Percentiles rank a stretch among this genome's conserved stretches.
Evolutionary conservation across 2,888 invertebrate species (phyloP).

Genomic region (Xylophagus ater): DNA sequence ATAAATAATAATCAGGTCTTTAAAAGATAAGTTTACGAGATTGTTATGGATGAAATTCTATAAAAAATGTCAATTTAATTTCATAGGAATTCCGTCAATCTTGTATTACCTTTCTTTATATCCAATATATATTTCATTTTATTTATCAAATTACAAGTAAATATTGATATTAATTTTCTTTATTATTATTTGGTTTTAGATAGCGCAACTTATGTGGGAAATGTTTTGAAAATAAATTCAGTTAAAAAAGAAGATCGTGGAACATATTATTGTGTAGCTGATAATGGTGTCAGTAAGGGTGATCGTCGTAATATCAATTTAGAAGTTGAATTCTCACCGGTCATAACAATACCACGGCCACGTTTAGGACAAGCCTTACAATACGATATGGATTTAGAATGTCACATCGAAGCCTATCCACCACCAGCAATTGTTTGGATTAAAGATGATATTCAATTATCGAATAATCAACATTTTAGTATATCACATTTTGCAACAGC

Average conservation of each 20-base stretch:
- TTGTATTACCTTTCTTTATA: too few relatives aligned
- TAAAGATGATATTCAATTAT: conserved; percentile 68
- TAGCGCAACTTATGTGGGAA: conserved; percentile 53
- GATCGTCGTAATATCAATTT: conserved; percentile 76
- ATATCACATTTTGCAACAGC: conserved; percentile 86
- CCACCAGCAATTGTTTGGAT: conserved; percentile 87
- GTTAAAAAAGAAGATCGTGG: conserved; percentile 84
- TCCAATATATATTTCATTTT: too few relatives aligned
- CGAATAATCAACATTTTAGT: conserved; percentile 84
- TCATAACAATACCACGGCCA: conserved; percentile 72
- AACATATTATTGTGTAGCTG: conserved; percentile 88
- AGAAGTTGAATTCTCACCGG: conserved; percentile 83
- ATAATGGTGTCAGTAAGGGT: conserved; percentile 79
- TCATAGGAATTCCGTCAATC: too few relatives aligned
- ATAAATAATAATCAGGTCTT: too few relatives aligned
- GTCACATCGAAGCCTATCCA: conserved; percentile 90
- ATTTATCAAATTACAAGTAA: too few relatives aligned
- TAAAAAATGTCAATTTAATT: too few relatives aligned
- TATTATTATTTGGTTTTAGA: too few relatives aligned
- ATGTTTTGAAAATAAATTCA: conserved; percentile 60
- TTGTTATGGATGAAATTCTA: too few relatives aligned
- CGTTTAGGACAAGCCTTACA: conserved; percentile 76
- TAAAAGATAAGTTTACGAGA: too few relatives aligned
- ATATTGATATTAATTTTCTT: too few relatives aligned
- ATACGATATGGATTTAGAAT: conserved; percentile 89